Percentiles rank a stretch among this genome's conserved stretches.
Conservation (phyloP, 2,797 vertebrate species). For the Phrynocephalus forsythii region DNA sequence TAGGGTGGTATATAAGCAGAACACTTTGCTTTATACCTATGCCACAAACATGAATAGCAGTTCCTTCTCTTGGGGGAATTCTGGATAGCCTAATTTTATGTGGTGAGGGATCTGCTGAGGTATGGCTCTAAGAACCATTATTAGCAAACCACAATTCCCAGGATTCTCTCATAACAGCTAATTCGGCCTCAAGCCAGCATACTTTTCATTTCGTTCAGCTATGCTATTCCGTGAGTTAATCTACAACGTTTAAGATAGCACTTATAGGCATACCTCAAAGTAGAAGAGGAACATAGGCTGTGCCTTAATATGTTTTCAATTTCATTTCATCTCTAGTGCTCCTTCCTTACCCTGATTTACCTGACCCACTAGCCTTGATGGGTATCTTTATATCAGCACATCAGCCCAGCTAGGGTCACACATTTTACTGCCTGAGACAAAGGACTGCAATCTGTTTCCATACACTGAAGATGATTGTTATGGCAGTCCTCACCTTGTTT, state of each 20-base stretch:
- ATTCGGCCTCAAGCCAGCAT: no score
- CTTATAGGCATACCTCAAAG: no score
- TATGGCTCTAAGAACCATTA: background rate
- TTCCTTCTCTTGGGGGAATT: background rate
- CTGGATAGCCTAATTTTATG: background rate
- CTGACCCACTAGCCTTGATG: background rate
- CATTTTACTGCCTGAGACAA: background rate
- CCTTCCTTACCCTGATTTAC: background rate
- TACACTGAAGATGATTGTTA: background rate
- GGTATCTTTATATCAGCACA: background rate
- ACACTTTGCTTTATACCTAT: background rate
- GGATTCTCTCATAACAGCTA: background rate
- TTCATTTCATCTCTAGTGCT: background rate
- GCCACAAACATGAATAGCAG: background rate
- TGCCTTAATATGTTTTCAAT: background rate
- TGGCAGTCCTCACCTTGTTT: background rate
- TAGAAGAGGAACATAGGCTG: background rate
- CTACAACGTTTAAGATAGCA: no score
- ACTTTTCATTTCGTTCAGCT: no score
- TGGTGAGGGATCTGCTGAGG: background rate
- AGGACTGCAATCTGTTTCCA: background rate
- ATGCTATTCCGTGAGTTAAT: no score
- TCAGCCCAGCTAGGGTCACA: background rate
- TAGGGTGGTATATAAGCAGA: no score
- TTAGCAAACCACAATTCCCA: background rate